phyloP scores from a whole-genome alignment of 2,797 vertebrate species.

The Syngnathus rostellatus region DNA sequence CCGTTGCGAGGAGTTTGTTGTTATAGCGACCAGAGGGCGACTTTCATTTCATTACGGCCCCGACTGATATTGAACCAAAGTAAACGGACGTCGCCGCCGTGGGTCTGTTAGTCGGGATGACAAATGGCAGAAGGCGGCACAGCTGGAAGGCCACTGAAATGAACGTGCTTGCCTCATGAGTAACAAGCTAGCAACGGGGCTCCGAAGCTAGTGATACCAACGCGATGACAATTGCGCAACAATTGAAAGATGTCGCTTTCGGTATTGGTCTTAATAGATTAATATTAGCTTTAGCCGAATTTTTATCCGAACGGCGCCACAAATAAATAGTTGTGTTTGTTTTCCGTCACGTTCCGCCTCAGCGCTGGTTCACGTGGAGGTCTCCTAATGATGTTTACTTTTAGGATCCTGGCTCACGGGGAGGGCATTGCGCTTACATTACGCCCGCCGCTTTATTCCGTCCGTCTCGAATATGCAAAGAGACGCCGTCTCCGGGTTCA shows the following conservation, averaged over 20 bases:
- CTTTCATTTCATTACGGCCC: neutral
- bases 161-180: neutral
- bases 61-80: neutral
- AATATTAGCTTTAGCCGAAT: neutral
- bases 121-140: neutral
- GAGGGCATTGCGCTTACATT: neutral
- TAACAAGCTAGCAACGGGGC: neutral
- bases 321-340: neutral
- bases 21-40: neutral
- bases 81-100: neutral
- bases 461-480: slow-evolving; percentile 31
- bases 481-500: slow-evolving; percentile 38
- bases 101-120: neutral
- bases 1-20: neutral
- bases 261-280: too few species aligned
- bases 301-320: neutral
- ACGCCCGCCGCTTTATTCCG: slow-evolving; percentile 8
- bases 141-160: neutral
- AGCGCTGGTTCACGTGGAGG: slow-evolving; percentile 42
- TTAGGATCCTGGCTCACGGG: slow-evolving; percentile 19
- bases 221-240: too few species aligned
- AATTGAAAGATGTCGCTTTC: too few species aligned
- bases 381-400: slow-evolving; percentile 43
- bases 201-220: too few species aligned
- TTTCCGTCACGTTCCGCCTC: neutral